Conservation (phyloP, 2,113 vertebrate genomes). For the Mesitornis unicolor region DNA sequence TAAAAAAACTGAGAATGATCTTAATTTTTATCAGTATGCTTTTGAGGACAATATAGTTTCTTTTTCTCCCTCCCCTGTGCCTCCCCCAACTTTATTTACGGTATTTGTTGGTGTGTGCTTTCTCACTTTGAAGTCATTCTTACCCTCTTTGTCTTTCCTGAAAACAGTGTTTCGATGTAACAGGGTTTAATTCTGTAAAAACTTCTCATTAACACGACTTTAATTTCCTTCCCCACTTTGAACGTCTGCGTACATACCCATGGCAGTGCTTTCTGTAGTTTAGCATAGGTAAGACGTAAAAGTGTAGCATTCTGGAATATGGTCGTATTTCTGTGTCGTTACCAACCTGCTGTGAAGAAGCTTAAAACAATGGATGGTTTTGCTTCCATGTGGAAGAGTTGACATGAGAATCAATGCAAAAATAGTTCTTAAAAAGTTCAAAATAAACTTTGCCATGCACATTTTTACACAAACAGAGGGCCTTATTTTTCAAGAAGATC, state of each 20-base stretch:
- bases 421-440: not conserved
- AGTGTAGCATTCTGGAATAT: not conserved
- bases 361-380: not conserved
- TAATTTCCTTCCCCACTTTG: not conserved
- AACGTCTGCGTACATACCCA: not conserved
- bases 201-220: not conserved
- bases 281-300: not conserved
- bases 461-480: not conserved
- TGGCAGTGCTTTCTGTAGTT: not conserved
- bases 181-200: not conserved
- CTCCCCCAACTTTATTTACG: not conserved
- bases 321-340: slow-evolving; percentile 56
- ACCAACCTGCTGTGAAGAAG: not conserved
- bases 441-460: not conserved
- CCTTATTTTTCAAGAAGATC: not conserved
- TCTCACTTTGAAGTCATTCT: not conserved
- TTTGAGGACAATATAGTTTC: not conserved
- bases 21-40: not conserved
- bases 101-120: not conserved
- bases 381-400: not conserved
- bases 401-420: not conserved
- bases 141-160: not conserved
- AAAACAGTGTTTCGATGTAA: not conserved
- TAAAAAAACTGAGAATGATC: not conserved
- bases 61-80: not conserved